phyloP scores from a whole-genome alignment of 2,888 invertebrate species.

The Stenodema calcarata region DNA sequence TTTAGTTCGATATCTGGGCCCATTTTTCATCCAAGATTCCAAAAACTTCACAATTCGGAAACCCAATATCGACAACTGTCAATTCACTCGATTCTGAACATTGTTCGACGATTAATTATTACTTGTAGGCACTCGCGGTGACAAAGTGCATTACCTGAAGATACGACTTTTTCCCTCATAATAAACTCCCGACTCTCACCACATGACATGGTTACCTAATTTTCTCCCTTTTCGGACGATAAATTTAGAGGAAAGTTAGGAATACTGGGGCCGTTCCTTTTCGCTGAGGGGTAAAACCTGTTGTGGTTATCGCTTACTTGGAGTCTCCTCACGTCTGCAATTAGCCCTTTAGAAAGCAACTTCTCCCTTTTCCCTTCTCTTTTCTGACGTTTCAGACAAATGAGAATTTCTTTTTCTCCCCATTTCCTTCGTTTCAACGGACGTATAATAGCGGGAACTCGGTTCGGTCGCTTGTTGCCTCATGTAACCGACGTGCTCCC shows the following conservation, averaged over 20 bases:
- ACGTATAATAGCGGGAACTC: conserved; percentile 2
- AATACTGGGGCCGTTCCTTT: conserved; percentile 12
- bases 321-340: conserved; percentile 45
- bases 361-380: conserved; percentile 11
- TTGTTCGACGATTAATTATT: no score
- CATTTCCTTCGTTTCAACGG: neutral
- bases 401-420: conserved; percentile 35
- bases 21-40: no score
- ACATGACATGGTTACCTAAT: neutral
- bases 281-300: conserved; percentile 20
- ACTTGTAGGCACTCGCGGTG: neutral
- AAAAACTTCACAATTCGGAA: no score
- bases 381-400: conserved; percentile 47
- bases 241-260: neutral
- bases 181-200: neutral
- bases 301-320: conserved; percentile 28
- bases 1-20: no score
- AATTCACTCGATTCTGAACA: no score
- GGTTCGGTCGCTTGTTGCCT: neutral
- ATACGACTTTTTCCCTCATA: neutral
- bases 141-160: neutral
- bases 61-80: no score
- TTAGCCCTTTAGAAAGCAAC: conserved; percentile 39
- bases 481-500: neutral
- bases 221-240: neutral